Evolutionary conservation across 2,797 vertebrate species (phyloP), one percentile per base, ranked within the genome.

Genomic region (Antennarius maculatus): DNA sequence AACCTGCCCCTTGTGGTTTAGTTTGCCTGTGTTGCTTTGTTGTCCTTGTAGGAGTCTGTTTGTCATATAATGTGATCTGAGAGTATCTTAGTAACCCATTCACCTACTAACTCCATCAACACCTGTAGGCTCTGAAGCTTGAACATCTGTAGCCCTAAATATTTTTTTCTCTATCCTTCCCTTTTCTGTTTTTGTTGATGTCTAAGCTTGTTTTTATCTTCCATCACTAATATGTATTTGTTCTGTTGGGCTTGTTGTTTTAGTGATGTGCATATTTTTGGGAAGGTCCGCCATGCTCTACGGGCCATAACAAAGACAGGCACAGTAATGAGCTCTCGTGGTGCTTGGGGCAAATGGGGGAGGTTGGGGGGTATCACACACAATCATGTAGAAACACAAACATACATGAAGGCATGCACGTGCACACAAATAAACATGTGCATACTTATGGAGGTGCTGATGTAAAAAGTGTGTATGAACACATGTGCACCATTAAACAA

Each of bases 221-320:
- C 75, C 82, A 90, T 89, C 90, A 91, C 91, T 90, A 88, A 90
- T 88, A 18, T 62, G 69, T 74, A 77, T 76, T 86, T 72, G 71
- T 87, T 89, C 83, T 82, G 73, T 87, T 52, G 51, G 86, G 87
- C 85, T 89, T 82, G 75, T 90, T 90, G 87, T 90, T 91, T 90
- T 88, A 90, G 88, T 77, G 70, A 91, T 91, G 89, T 91, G 89
- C 90, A 91, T 91, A 91, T 91, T 90, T 90, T 89, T 81, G 80
- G 86, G 86, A 86, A 85, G 88, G 88, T 86, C 83, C 70, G 86
- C 88, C 81, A 91, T 87, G 88, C 88, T 90, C 87, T 89, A 86
- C 66, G 71, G 89, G 87, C 88, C 87, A 88, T 89, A 89, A 87
- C 87, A 89, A 86, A 86, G 85, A 92, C 75, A 87, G 70, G 57